These are phyloP conservation scores for Vicugna pacos DNA, from an alignment of 2,113 vertebrate genomes.

Conservation along the genomic window DNA sequence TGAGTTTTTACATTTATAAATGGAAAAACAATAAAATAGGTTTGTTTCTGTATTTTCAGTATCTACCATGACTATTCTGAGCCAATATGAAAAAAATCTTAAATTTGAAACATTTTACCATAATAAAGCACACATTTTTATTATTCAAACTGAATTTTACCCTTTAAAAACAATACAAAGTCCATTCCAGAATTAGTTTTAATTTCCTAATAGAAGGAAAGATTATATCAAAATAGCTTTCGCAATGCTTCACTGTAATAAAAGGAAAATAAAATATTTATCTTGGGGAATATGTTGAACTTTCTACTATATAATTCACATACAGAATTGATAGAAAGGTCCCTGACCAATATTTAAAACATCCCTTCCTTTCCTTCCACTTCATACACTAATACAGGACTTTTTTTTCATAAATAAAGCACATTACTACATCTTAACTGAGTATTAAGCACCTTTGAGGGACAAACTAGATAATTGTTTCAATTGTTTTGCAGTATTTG, in stretches of 20 bases:
- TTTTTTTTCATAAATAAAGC: background rate
- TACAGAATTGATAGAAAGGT: background rate
- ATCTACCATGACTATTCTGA: background rate
- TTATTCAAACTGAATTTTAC: constrained; percentile 9
- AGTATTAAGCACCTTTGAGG: background rate
- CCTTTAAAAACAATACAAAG: background rate
- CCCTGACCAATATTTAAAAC: background rate
- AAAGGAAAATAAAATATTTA: background rate
- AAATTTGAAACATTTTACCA: background rate
- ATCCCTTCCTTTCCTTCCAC: background rate
- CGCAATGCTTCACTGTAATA: background rate
- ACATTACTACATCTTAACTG: background rate
- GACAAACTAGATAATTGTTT: background rate
- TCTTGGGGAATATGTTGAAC: background rate
- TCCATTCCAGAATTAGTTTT: background rate
- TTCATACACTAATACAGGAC: background rate
- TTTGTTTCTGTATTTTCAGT: background rate
- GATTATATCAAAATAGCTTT: background rate
- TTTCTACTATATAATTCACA: background rate
- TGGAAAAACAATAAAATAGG: background rate
- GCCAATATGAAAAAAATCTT: background rate
- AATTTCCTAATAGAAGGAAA: background rate
- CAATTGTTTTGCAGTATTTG: background rate
- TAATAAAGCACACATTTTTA: background rate
- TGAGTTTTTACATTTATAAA: background rate